Percentiles rank a stretch among this genome's conserved stretches.
These are phyloP conservation scores for Caenorhabditis inopinata DNA, from an alignment of 1,140 invertebrate genomes.

Conservation along the genomic window DNA sequence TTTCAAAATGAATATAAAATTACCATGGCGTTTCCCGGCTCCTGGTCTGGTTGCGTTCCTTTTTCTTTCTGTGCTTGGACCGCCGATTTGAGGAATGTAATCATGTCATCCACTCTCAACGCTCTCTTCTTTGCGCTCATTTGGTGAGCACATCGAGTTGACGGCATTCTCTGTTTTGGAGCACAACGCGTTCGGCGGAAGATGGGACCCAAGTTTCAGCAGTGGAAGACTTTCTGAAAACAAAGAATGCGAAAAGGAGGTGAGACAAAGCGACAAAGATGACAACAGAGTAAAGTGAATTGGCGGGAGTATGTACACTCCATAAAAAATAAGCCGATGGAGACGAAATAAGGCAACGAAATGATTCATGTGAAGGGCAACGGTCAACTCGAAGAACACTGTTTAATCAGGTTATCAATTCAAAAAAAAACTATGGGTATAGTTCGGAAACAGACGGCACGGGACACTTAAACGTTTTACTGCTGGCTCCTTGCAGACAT, in stretches of 20 bases:
- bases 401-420: not conserved
- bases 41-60: not conserved
- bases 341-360: conserved; percentile 2
- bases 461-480: too few relatives aligned
- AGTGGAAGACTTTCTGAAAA: not conserved
- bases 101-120: conserved; percentile 52
- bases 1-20: not conserved
- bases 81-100: conserved; percentile 55
- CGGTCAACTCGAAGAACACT: conserved; percentile 12
- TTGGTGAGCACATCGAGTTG: conserved; percentile 54
- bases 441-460: not conserved
- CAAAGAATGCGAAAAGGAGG: not conserved
- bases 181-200: not conserved
- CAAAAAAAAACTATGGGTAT: not conserved
- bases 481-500: too few relatives aligned
- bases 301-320: not conserved
- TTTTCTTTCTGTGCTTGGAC: conserved; percentile 44
- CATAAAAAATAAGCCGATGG: conserved; percentile 29
- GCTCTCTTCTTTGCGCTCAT: conserved; percentile 53
- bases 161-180: conserved; percentile 36
- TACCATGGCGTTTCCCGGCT: conserved; percentile 4
- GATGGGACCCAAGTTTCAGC: conserved; percentile 15
- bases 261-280: not conserved
- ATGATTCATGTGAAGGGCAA: conserved; percentile 28
- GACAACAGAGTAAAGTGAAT: not conserved